Evolutionary conservation across 1,140 invertebrate species (phyloP).

Genomic region (Hyposmocoma kahamanoa): DNA sequence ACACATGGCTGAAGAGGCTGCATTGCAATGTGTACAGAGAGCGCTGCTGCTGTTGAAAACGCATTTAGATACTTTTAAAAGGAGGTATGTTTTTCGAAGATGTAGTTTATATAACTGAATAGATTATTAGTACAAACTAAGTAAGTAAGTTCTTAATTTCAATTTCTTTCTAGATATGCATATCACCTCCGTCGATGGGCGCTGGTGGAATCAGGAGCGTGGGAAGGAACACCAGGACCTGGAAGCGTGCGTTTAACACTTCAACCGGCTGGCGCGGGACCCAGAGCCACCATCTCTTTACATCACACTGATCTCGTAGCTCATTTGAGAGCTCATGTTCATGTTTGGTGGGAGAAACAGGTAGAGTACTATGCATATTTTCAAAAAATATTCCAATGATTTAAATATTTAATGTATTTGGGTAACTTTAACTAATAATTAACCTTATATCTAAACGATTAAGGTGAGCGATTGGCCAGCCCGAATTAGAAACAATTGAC

Average conservation of each 20-base stretch:
- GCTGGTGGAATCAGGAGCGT: constrained; percentile 69
- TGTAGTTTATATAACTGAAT: neutral
- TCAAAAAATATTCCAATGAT: too few relatives aligned
- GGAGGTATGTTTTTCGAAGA: constrained; percentile 72
- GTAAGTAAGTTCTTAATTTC: too few relatives aligned
- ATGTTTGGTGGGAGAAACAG: constrained; percentile 89
- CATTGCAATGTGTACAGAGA: constrained; percentile 90
- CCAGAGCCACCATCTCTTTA: constrained; percentile 84
- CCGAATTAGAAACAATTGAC: too few relatives aligned
- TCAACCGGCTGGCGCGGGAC: constrained; percentile 89
- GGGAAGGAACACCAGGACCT: constrained; percentile 38
- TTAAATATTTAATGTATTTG: too few relatives aligned
- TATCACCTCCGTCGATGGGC: constrained; percentile 91
- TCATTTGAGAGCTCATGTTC: constrained; percentile 92
- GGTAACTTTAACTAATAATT: too few relatives aligned
- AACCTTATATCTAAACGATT: too few relatives aligned
- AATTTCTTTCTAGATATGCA: constrained; percentile 84
- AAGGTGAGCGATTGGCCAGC: too few relatives aligned
- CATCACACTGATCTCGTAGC: constrained; percentile 89
- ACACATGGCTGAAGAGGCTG: constrained; percentile 81
- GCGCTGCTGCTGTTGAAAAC: constrained; percentile 91
- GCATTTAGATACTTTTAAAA: constrained; percentile 92
- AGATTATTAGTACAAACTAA: too few relatives aligned
- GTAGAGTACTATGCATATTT: too few relatives aligned
- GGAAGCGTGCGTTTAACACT: constrained; percentile 82